Conservation (phyloP, 2,888 invertebrate genomes). For the Galerucella calmariensis region DNA sequence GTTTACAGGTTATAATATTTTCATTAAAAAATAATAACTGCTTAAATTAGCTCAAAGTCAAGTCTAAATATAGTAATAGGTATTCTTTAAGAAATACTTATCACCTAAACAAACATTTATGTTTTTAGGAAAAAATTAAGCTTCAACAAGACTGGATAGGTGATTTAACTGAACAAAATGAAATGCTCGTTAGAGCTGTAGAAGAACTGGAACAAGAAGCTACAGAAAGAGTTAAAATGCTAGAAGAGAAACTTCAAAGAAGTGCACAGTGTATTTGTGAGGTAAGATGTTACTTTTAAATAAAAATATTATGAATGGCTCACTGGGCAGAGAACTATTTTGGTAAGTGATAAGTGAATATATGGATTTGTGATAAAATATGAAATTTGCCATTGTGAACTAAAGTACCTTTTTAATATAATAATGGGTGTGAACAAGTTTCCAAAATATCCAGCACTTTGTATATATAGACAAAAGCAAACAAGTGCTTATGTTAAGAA, state of each 20-base stretch:
- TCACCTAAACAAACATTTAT: neutral
- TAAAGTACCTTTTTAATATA: too few species aligned
- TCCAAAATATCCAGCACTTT: too few species aligned
- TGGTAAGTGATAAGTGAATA: too few species aligned
- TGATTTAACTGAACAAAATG: conserved; percentile 76
- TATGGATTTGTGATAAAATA: too few species aligned
- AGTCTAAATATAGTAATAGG: too few species aligned
- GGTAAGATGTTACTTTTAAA: conserved; percentile 50
- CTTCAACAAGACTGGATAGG: conserved; percentile 75
- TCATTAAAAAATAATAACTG: neutral
- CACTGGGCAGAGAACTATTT: too few species aligned
- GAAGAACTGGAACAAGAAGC: conserved; percentile 77
- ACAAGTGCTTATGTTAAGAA: too few species aligned
- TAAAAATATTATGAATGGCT: neutral
- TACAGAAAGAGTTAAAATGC: conserved; percentile 68
- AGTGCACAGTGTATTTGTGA: conserved; percentile 63
- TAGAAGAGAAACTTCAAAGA: conserved; percentile 68
- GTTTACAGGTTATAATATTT: conserved; percentile 49
- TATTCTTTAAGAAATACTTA: too few species aligned
- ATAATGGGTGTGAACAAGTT: too few species aligned
- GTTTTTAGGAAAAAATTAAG: conserved; percentile 72
- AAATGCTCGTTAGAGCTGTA: conserved; percentile 73
- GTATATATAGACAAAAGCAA: too few species aligned
- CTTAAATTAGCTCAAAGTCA: neutral
- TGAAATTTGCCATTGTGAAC: too few species aligned